Conservation (phyloP, 1,140 invertebrate genomes). For the Aricia agestis region DNA sequence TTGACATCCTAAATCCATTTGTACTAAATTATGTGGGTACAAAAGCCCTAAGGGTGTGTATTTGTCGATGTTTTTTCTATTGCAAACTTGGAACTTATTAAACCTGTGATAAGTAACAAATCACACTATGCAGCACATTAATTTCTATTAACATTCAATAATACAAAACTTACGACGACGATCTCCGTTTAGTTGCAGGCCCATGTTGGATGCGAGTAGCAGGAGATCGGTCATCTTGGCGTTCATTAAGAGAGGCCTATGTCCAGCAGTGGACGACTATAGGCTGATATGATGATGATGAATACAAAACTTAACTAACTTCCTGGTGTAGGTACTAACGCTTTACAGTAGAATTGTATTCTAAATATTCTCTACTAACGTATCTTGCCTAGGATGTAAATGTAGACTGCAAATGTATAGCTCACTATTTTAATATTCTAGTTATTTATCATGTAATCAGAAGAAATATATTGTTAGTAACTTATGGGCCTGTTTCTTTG, state of each 20-base stretch:
- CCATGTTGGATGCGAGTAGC: no score
- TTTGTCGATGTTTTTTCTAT: not conserved
- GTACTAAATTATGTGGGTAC: not conserved
- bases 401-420: conserved; percentile 21
- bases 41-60: not conserved
- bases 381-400: conserved; percentile 19
- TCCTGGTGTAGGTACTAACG: not conserved
- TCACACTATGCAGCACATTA: not conserved
- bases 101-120: not conserved
- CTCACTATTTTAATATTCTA: conserved; percentile 18
- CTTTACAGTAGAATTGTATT: conserved; percentile 1
- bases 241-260: no score
- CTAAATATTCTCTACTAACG: conserved; percentile 17
- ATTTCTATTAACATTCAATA: not conserved
- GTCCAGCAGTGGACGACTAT: no score
- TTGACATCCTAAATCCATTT: not conserved
- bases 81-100: not conserved
- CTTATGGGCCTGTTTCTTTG: not conserved
- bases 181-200: no score
- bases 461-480: conserved; percentile 18
- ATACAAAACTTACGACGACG: not conserved
- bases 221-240: no score
- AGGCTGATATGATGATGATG: no score
- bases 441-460: conserved; percentile 16
- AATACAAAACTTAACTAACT: not conserved